phyloP scores from a whole-genome alignment of 2,113 vertebrate genomes.

The Psephotus haematonotus region DNA sequence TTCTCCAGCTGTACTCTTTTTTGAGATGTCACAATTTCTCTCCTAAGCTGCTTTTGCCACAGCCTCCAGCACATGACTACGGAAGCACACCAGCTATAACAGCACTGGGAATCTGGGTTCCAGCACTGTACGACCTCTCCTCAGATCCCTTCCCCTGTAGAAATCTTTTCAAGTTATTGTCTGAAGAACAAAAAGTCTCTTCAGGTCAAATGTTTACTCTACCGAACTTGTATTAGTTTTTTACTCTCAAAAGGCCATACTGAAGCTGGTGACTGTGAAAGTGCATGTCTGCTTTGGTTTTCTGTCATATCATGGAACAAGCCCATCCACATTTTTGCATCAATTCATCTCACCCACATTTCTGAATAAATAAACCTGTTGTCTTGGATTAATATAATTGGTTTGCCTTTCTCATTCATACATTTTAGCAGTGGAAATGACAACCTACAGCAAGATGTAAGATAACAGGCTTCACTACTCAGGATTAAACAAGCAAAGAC shows the following conservation, averaged over 20 bases:
- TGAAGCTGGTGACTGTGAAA: not conserved
- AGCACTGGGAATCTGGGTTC: not conserved
- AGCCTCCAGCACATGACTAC: fast-evolving
- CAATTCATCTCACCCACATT: not conserved
- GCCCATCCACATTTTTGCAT: not conserved
- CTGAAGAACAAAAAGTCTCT: not conserved
- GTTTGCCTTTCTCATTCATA: not conserved
- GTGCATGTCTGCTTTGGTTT: not conserved
- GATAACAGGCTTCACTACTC: not conserved
- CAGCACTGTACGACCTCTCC: not conserved
- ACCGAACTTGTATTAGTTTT: not conserved
- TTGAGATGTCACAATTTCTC: not conserved
- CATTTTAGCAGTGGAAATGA: not conserved
- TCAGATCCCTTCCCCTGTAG: not conserved
- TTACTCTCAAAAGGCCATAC: not conserved
- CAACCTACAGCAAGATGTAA: not conserved
- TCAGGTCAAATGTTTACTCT: not conserved
- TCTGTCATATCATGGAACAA: not conserved
- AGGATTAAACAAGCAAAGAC: not conserved
- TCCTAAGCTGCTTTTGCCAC: not conserved
- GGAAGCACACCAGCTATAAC: not conserved
- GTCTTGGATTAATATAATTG: not conserved
- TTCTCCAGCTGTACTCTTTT: not conserved
- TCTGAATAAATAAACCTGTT: not conserved
- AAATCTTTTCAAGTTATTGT: not conserved